These are phyloP conservation scores for Bambusicola thoracicus DNA, from an alignment of 2,113 vertebrate genomes.

Conservation along the genomic window DNA sequence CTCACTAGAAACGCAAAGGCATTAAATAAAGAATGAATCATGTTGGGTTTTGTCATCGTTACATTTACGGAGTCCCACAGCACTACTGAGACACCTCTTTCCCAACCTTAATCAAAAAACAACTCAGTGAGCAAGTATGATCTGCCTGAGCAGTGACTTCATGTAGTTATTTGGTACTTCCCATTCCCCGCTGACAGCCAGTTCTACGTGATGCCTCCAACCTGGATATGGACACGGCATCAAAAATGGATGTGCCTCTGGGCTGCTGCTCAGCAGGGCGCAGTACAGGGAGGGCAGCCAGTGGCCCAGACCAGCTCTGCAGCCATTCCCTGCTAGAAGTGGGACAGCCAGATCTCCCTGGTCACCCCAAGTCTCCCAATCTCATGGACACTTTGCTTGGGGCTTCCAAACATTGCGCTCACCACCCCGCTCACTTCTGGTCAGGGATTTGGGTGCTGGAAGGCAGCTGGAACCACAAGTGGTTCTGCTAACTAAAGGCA, in stretches of 20 bases:
- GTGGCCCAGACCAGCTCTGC: fast-evolving
- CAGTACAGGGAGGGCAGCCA: fast-evolving
- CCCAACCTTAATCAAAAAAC: background rate
- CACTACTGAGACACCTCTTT: background rate
- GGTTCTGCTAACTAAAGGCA: constrained; percentile 47
- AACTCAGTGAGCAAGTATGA: background rate
- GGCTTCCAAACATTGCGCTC: background rate
- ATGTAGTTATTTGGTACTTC: background rate
- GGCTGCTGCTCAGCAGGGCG: background rate
- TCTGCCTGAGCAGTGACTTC: background rate
- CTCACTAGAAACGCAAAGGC: background rate
- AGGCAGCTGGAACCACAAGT: constrained; percentile 53
- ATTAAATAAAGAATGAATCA: background rate
- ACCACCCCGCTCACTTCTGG: constrained; percentile 41
- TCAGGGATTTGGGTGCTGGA: constrained; percentile 57
- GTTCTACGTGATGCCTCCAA: background rate
- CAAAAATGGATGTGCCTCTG: fast-evolving
- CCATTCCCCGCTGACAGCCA: background rate
- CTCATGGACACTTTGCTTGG: background rate
- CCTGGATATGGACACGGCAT: background rate
- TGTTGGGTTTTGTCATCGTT: background rate
- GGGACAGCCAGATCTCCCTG: background rate
- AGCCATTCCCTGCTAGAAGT: background rate
- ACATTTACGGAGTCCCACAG: background rate
- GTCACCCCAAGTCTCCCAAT: background rate